Base-by-base conservation (phyloP, 35 echinoderm and acorn worm species). In the Lytechinus variegatus region DNA sequence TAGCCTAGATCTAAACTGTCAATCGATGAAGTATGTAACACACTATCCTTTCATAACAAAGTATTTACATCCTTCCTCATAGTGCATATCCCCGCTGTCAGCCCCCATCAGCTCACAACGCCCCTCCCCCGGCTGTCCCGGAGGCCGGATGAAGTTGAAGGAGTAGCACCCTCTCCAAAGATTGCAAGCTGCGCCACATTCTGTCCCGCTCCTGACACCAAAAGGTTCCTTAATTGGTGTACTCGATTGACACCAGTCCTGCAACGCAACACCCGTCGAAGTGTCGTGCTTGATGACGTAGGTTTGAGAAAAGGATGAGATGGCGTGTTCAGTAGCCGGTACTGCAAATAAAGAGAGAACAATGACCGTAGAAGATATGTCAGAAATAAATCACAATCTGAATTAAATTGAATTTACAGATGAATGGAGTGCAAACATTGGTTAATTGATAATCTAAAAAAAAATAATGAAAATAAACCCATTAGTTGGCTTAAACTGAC, bases 61-160 rank as follows among this genome's bases (percentile, higher is more conserved):
- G 52, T 90, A 90, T 33, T 54, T 19, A 21, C 88, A 90, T 44
- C 88, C 28, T 90, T 44, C 9, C 16, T 90, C 29, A 12, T 44
- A 90, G 52, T 44, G 16, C 88, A 90, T 90, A 33, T 4, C 28
- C 28, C 29, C 52, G 27, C 29, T 33, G 52, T 52, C 88, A 7
- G 24, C 28, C 6, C 88, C 88, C 28, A 90, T 90, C 88, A 90
- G 88, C 88, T 90, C 29, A 54, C 88, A 90, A 12, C 52, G 88
- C 10, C 88, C 88, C 88, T 54, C 88, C 66, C 66, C 1, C n/a
- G 66, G 3, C 66, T 79, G 66, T 16, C 66, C 66, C 66, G 66
- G 19, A 5, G 66, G 66, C 16, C 52, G 29, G 88, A 90, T 90
- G 88, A 90, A 90, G 88, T 90, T 90, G 88, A 90, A 90, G 29